Conservation (phyloP, 2,113 vertebrate genomes). For the Rhizomys pruinosus region DNA sequence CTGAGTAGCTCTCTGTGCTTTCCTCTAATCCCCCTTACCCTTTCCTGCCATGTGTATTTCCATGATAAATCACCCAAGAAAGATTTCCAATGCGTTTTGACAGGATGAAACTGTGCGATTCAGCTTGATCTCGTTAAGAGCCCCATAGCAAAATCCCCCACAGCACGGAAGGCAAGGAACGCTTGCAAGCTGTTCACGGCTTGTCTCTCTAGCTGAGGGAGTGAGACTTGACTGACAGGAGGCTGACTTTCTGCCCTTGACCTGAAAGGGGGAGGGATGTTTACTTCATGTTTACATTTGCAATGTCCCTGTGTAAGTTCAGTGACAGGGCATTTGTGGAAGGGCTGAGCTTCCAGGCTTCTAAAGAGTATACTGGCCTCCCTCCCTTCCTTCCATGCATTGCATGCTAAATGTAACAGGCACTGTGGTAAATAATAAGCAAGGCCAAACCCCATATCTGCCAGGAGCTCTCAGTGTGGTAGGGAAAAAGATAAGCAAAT, state of each 20-base stretch:
- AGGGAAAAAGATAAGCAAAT: not conserved
- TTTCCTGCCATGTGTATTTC: constrained; percentile 60
- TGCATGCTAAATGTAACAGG: not conserved
- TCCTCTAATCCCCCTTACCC: constrained; percentile 8
- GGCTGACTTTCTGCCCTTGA: constrained; percentile 53
- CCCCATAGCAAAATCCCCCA: constrained; percentile 24
- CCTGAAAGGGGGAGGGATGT: constrained; percentile 18
- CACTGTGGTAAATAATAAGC: constrained; percentile 6
- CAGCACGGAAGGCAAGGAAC: constrained; percentile 15
- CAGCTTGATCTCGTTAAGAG: constrained; percentile 62
- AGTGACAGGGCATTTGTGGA: not conserved
- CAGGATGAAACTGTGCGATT: constrained; percentile 65
- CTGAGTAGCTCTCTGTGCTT: constrained; percentile 24
- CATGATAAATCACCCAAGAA: constrained; percentile 70
- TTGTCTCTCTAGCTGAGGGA: constrained; percentile 40
- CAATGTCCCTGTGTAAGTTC: not conserved
- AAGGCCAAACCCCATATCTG: not conserved
- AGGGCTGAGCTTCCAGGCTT: not conserved
- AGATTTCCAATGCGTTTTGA: constrained; percentile 70
- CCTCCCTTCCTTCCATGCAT: not conserved
- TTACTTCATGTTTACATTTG: not conserved
- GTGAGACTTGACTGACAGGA: not conserved
- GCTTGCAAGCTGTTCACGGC: constrained; percentile 1
- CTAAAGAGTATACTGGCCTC: not conserved
- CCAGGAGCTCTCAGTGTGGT: not conserved